These are phyloP conservation scores for Gorsachius magnificus DNA, from an alignment of 2,797 vertebrate species.

Conservation along the genomic window DNA sequence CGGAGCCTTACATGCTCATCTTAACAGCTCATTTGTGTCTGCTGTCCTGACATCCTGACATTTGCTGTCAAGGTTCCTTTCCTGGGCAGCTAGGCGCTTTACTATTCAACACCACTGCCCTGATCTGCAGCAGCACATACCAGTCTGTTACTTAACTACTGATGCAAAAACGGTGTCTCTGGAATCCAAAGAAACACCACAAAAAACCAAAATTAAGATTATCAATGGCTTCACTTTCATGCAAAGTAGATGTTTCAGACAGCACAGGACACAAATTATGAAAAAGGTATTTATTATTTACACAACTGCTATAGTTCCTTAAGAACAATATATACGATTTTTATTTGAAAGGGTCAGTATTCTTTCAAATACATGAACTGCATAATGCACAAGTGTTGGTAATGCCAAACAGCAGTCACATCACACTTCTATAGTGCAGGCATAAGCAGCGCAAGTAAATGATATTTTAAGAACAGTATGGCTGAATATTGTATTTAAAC, in stretches of 20 bases:
- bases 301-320: conserved; percentile 78
- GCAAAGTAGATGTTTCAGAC: not conserved
- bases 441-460: conserved; percentile 74
- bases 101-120: not conserved
- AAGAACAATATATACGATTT: conserved; percentile 80
- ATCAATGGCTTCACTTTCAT: not conserved
- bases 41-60: conserved; percentile 13
- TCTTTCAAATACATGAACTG: conserved; percentile 77
- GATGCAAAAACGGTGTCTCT: not conserved
- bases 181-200: not conserved
- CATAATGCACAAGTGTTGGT: conserved; percentile 75
- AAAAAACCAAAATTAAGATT: not conserved
- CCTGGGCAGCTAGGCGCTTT: not conserved
- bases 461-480: conserved; percentile 70
- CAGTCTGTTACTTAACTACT: not conserved
- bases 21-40: conserved; percentile 31
- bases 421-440: conserved; percentile 74
- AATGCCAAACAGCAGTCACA: conserved; percentile 75
- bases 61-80: conserved; percentile 19
- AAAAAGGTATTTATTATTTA: conserved; percentile 84
- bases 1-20: not conserved
- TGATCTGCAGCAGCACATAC: not conserved
- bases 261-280: conserved; percentile 54
- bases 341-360: conserved; percentile 75
- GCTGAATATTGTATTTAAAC: conserved; percentile 74